These are phyloP conservation scores for Dromas ardeola DNA, from an alignment of 2,113 vertebrate species.

Conservation along the genomic window DNA sequence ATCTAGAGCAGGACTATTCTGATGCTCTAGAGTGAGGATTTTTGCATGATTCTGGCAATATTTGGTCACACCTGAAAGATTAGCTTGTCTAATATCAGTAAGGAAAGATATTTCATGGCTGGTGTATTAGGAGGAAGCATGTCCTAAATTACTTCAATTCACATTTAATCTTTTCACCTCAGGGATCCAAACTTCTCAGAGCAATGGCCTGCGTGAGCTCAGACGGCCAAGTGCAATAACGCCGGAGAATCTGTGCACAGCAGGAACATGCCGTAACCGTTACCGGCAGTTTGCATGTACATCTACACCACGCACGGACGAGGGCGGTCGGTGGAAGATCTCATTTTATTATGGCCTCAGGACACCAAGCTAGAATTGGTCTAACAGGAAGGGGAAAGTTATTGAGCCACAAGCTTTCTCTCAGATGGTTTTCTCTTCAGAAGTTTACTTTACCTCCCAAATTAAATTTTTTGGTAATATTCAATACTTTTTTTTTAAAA, in stretches of 20 bases:
- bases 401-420: constrained; percentile 41
- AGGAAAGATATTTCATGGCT: not conserved
- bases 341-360: constrained; percentile 44
- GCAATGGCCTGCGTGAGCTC: not conserved
- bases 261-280: not conserved
- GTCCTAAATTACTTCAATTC: not conserved
- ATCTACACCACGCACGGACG: not conserved
- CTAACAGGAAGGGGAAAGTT: constrained; percentile 42
- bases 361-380: constrained; percentile 19
- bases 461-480: constrained; percentile 73
- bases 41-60: not conserved
- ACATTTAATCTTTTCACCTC: not conserved
- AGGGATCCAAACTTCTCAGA: not conserved
- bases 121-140: not conserved
- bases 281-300: not conserved
- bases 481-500: constrained; percentile 55
- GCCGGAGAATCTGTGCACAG: not conserved
- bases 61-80: not conserved
- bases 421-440: constrained; percentile 73
- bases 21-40: not conserved
- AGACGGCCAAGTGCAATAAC: not conserved
- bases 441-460: constrained; percentile 71
- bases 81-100: not conserved
- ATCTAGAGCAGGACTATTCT: not conserved
- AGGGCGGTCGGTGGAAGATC: not conserved